Conservation (phyloP, 1,140 invertebrate species). For the Pogonomyrmex californicus region DNA sequence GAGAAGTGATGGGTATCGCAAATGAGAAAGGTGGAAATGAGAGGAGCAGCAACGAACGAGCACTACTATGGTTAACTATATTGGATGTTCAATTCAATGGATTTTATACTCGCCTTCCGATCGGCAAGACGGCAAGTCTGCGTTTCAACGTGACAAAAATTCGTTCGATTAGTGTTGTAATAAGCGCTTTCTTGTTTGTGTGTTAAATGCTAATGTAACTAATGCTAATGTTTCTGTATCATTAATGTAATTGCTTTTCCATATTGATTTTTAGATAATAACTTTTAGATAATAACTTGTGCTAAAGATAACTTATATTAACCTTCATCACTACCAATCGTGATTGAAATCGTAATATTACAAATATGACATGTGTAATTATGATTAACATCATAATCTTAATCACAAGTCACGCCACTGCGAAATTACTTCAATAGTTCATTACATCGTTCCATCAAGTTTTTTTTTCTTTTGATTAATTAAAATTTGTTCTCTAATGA, state of each 20-base stretch:
- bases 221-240: background rate
- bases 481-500: background rate
- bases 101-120: conserved; percentile 85
- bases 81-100: conserved; percentile 61
- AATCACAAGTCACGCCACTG: background rate
- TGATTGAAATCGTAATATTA: background rate
- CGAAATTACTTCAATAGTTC: conserved; percentile 9
- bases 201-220: background rate
- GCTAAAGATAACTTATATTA: background rate
- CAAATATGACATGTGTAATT: background rate
- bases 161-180: conserved; percentile 82
- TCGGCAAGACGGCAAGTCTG: conserved; percentile 84
- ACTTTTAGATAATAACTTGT: background rate
- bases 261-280: background rate
- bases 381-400: background rate
- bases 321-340: background rate
- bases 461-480: background rate
- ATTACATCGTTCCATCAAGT: background rate
- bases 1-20: conserved; percentile 47
- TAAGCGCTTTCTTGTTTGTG: background rate
- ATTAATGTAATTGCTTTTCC: background rate
- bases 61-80: conserved; percentile 58
- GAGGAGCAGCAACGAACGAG: conserved; percentile 19
- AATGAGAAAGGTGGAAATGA: conserved; percentile 8
- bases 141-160: conserved; percentile 82